Percentiles rank a stretch among this genome's conserved stretches.
These are phyloP conservation scores for Pipra filicauda DNA, from an alignment of 2,113 vertebrate species.

Conservation along the genomic window DNA sequence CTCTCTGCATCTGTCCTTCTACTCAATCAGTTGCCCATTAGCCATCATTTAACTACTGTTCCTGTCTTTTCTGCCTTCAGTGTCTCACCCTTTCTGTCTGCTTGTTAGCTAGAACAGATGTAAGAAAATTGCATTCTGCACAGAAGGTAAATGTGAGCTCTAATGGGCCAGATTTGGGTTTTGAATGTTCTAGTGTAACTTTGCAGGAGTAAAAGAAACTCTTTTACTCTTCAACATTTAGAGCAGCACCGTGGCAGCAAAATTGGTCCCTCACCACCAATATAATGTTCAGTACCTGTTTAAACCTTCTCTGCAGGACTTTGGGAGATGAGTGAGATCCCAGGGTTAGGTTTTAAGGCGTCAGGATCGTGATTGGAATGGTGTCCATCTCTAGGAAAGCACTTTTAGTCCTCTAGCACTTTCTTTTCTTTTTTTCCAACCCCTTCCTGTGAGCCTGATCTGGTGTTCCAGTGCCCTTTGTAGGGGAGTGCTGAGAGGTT, in stretches of 20 bases:
- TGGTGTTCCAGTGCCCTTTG: not conserved
- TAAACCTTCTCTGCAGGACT: not conserved
- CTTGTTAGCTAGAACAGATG: slow-evolving; percentile 40
- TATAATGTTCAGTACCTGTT: not conserved
- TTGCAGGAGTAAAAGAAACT: not conserved
- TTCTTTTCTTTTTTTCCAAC: not conserved
- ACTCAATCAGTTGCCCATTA: slow-evolving; percentile 33
- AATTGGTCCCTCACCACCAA: not conserved
- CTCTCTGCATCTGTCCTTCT: slow-evolving; percentile 54
- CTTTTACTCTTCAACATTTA: not conserved
- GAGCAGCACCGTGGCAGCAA: fast-evolving
- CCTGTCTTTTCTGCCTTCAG: not conserved
- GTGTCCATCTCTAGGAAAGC: not conserved
- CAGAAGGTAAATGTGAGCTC: slow-evolving; percentile 26
- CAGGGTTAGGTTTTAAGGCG: not conserved
- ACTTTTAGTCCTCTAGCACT: not conserved
- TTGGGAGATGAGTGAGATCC: not conserved
- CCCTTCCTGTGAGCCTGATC: not conserved
- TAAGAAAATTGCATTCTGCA: not conserved
- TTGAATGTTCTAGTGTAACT: not conserved
- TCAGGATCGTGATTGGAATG: fast-evolving
- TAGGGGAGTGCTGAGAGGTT: not conserved
- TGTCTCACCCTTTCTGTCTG: slow-evolving; percentile 39
- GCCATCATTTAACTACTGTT: slow-evolving; percentile 31
- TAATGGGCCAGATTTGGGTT: not conserved